Conservation (phyloP, 1,140 invertebrate genomes). For the Drosophila nebulosa region DNA sequence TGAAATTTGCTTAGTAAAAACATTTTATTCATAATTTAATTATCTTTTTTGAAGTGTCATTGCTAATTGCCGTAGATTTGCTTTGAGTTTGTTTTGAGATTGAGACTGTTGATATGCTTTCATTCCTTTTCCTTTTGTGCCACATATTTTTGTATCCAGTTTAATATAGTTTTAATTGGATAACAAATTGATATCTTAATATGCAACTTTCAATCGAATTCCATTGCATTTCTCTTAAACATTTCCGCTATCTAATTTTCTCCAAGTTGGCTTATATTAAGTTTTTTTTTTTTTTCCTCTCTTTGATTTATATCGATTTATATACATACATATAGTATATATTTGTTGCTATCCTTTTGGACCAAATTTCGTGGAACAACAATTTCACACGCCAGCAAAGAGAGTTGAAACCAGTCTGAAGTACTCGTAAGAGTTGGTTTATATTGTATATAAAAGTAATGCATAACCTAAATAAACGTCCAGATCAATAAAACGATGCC, state of each 20-base stretch:
- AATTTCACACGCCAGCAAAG: slow-evolving; percentile 37
- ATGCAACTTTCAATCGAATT: background rate
- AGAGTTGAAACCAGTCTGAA: slow-evolving; percentile 48
- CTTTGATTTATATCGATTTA: background rate
- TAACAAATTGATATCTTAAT: background rate
- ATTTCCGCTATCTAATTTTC: slow-evolving; percentile 1
- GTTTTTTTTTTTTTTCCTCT: background rate
- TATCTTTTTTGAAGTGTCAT: too few relatives aligned
- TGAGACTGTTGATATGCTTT: too few relatives aligned
- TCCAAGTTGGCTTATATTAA: background rate
- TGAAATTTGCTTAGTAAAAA: too few relatives aligned
- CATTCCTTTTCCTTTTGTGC: background rate
- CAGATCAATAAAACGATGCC: slow-evolving; percentile 69
- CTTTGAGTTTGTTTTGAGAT: too few relatives aligned
- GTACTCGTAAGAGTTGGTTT: background rate
- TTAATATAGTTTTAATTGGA: background rate
- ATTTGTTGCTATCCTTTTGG: background rate
- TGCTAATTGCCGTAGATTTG: too few relatives aligned
- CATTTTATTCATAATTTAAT: too few relatives aligned
- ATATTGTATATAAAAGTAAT: slow-evolving; percentile 23
- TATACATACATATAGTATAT: background rate
- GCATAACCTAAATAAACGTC: slow-evolving; percentile 72
- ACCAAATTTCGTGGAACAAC: slow-evolving; percentile 14
- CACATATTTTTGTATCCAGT: background rate
- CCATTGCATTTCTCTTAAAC: background rate